Base-by-base conservation (phyloP, 2,113 vertebrate genomes). In the Cyprinodon tularosa region DNA sequence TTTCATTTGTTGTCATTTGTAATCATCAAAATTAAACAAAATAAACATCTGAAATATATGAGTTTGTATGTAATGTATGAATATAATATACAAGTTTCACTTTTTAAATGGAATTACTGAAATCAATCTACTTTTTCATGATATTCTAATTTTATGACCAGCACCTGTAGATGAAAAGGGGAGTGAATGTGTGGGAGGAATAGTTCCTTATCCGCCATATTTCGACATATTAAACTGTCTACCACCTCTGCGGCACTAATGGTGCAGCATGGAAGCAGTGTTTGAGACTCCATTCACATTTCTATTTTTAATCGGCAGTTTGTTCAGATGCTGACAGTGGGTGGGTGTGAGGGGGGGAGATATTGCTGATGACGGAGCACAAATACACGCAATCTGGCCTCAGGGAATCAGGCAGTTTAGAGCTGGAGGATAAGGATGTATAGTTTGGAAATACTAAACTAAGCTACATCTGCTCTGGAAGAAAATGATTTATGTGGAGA, bases 351-450 rank as follows among this genome's bases (percentile, higher is more conserved):
- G 71, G 62, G 65, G 76, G 73, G 74, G 83, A 71, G 64, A 70
- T 77, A 78, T 68, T 74, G 80, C 78, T 77, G 76, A 83, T 81
- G 79, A 80, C 84, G 69, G 81, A 81, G 83, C 84, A 72, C 83
- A 89, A 86, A 85, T 81, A 90, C 80, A 89, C 44, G 11, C 88
- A 88, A 86, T 87, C 87, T 90, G 89, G 86, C 72, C 65, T 20
- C 62, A 45, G 80, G 62, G 62, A 82, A 66, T 40, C 72, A 67
- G 69, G 62, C 81, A 71, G 64, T 22, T 29, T 45, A 84, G 71
- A 83, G 68, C 22, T 4, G 2, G 13, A 74, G 79, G 50, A 50
- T 29, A 80, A 72, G 42, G 76, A 62, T 12, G n/a, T 44, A 80
- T 44, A 1, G 48, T 71, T 63, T 53, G 3, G 65, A 81, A 69